Conservation (phyloP, 2,113 vertebrate genomes). For the Rutilus rutilus region DNA sequence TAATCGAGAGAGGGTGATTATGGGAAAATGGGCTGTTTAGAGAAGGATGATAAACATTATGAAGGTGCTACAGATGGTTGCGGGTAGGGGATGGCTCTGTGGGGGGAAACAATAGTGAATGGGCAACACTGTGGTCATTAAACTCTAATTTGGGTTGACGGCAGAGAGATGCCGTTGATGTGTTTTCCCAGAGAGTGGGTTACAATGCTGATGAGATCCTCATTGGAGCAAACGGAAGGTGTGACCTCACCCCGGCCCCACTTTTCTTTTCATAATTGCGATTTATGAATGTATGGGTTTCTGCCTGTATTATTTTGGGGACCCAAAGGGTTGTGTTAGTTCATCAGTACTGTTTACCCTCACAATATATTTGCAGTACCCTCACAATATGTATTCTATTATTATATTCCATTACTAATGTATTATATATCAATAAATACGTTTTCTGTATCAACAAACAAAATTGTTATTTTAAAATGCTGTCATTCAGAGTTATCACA, state of each 20-base stretch:
- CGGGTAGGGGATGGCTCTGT: constrained; percentile 57
- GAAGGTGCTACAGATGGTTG: constrained; percentile 70
- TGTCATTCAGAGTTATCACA: not conserved
- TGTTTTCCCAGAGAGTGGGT: constrained; percentile 36
- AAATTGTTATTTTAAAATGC: not conserved
- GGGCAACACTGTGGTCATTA: constrained; percentile 69
- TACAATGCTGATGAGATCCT: constrained; percentile 41
- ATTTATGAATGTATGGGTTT: constrained; percentile 3
- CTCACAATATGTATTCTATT: too few species aligned
- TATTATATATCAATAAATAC: not conserved
- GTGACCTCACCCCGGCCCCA: constrained; percentile 1
- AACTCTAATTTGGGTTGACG: constrained; percentile 71
- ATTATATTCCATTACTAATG: too few species aligned
- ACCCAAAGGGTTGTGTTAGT: not conserved
- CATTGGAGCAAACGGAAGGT: constrained; percentile 16
- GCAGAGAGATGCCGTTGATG: constrained; percentile 52
- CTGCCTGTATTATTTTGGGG: not conserved
- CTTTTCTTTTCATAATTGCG: constrained; percentile 5
- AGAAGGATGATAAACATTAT: constrained; percentile 68
- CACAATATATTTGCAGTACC: too few species aligned
- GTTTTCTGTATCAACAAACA: too few species aligned
- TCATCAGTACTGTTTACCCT: not conserved
- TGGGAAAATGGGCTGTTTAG: constrained; percentile 67
- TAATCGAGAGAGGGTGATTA: constrained; percentile 51
- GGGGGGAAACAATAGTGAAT: constrained; percentile 72